Conservation (phyloP, 2,113 vertebrate genomes). For the Petrocephalus zakoni region DNA sequence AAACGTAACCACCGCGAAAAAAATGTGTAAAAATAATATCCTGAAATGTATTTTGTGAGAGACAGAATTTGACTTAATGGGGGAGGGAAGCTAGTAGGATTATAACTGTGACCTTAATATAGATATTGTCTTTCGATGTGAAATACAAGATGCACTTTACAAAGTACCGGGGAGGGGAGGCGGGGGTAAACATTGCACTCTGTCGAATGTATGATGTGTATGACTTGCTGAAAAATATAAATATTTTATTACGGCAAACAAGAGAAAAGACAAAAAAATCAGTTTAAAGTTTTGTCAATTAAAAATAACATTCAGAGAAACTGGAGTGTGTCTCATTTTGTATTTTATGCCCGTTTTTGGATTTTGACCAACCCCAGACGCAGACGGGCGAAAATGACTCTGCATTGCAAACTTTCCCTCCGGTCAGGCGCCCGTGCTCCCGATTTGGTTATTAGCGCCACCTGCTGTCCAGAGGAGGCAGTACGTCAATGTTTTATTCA, state of each 20-base stretch:
- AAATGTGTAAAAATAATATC: background rate
- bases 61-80: background rate
- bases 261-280: slow-evolving; percentile 51
- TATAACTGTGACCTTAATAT: slow-evolving; percentile 4
- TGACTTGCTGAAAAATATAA: slow-evolving; percentile 67
- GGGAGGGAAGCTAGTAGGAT: background rate
- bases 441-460: background rate
- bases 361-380: background rate
- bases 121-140: slow-evolving; percentile 34
- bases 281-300: slow-evolving; percentile 40
- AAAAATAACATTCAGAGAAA: slow-evolving; percentile 26
- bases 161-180: slow-evolving; percentile 21
- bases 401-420: background rate
- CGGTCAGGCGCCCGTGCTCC: background rate
- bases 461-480: background rate
- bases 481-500: background rate
- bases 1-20: background rate
- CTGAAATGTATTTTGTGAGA: background rate
- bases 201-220: slow-evolving; percentile 53
- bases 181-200: slow-evolving; percentile 42
- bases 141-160: slow-evolving; percentile 50
- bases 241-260: slow-evolving; percentile 71
- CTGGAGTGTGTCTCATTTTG: background rate
- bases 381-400: background rate
- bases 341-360: slow-evolving; percentile 5